Evolutionary conservation across 2,113 vertebrate genomes (phyloP).

Genomic region (Recurvirostra avosetta): DNA sequence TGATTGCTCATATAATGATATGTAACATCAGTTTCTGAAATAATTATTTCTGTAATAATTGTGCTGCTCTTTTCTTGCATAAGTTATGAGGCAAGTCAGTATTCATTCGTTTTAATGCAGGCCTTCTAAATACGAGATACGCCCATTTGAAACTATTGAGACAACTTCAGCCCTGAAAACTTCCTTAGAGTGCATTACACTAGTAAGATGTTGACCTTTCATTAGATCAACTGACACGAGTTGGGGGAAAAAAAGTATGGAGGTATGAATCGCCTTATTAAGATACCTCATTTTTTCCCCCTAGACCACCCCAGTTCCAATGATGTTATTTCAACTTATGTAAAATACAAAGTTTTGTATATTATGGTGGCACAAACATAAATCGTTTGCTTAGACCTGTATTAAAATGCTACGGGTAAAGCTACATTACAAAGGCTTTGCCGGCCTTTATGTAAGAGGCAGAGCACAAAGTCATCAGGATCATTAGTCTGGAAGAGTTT

Average conservation of each 20-base stretch:
- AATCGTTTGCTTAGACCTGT: rapidly evolving
- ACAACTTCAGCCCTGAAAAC: neutral
- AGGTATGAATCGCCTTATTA: neutral
- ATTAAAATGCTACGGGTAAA: neutral
- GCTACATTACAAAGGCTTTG: neutral
- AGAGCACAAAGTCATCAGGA: neutral
- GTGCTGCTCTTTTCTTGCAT: neutral
- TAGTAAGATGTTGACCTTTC: neutral
- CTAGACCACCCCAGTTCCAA: neutral
- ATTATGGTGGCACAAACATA: neutral
- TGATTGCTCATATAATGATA: neutral
- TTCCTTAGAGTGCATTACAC: neutral
- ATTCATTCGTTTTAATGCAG: neutral
- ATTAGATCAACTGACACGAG: neutral
- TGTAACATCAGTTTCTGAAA: neutral
- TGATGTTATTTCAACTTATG: neutral
- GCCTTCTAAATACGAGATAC: neutral
- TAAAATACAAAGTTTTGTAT: neutral
- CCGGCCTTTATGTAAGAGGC: neutral
- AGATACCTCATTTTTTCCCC: neutral
- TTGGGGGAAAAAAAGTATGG: neutral
- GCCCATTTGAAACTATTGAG: neutral
- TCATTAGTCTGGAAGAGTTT: neutral
- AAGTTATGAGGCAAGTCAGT: neutral
- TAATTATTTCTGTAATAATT: neutral